These are phyloP conservation scores for Sylvia borin DNA, from an alignment of 2,797 vertebrate species.

Conservation along the genomic window DNA sequence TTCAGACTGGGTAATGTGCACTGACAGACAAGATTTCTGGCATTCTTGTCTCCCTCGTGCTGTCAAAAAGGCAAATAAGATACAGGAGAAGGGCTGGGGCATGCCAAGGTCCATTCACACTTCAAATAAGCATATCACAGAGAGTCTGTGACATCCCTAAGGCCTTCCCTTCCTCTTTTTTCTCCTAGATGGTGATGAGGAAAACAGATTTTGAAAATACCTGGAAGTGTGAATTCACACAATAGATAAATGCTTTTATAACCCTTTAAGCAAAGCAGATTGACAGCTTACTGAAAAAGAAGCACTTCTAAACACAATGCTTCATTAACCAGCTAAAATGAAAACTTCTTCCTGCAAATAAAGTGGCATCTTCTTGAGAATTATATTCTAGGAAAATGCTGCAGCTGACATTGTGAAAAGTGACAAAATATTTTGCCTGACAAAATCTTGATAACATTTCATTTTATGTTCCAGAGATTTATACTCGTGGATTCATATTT, in stretches of 20 bases:
- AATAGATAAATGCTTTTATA: constrained; percentile 6
- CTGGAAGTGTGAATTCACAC: neutral
- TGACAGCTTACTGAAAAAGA: constrained; percentile 23
- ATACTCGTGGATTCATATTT: neutral
- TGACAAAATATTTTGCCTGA: constrained; percentile 39
- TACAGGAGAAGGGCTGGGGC: neutral
- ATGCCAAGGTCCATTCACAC: constrained; percentile 5
- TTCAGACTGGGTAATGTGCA: neutral
- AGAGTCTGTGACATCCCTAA: neutral
- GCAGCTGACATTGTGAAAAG: neutral
- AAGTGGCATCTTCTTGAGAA: neutral
- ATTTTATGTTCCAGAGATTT: constrained; percentile 26
- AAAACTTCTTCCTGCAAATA: neutral
- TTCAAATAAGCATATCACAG: neutral
- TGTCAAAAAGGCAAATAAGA: constrained; percentile 17
- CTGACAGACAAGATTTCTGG: neutral
- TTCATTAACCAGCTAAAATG: constrained; percentile 29
- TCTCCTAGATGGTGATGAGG: neutral
- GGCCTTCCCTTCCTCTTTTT: neutral
- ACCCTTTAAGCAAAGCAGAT: constrained; percentile 11
- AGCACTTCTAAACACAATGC: constrained; percentile 5
- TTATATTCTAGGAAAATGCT: neutral
- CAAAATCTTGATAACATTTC: neutral
- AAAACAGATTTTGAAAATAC: constrained; percentile 39
- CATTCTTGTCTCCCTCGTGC: neutral